Conservation (phyloP, 2,113 vertebrate species). For the Microcebus murinus region DNA sequence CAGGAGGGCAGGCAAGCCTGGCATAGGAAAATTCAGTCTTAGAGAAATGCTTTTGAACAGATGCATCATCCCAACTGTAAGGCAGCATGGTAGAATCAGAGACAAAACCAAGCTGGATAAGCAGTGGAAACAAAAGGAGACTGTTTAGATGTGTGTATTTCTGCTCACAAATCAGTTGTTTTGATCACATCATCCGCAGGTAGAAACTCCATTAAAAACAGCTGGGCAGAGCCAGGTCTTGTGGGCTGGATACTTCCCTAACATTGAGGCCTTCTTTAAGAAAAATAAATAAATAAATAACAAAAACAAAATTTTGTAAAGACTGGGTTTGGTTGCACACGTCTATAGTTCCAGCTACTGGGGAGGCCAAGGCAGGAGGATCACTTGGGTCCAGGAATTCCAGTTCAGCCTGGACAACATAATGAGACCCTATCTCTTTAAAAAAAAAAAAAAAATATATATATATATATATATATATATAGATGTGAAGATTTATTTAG, state of each 20-base stretch:
- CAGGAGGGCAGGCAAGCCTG: background rate
- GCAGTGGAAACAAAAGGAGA: background rate
- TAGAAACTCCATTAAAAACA: background rate
- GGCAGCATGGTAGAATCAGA: background rate
- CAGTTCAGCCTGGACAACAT: background rate
- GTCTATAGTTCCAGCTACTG: background rate
- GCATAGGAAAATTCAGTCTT: background rate
- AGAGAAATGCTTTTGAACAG: background rate
- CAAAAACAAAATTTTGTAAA: background rate
- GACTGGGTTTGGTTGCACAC: background rate
- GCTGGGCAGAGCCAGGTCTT: background rate
- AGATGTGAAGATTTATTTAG: background rate
- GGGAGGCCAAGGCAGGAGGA: background rate
- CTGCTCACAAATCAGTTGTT: background rate
- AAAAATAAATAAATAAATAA: background rate
- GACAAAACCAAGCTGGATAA: background rate
- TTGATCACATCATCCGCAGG: background rate
- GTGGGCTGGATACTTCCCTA: background rate
- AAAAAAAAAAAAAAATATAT: background rate
- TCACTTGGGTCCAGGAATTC: background rate
- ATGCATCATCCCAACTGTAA: background rate
- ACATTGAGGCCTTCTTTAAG: background rate
- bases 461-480: background rate
- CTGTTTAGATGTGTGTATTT: background rate
- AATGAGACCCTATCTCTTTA: background rate